Evolutionary conservation across 2,113 vertebrate genomes (phyloP), one percentile per base, ranked within the genome.

Genomic region (Nothobranchius kuhntae): DNA sequence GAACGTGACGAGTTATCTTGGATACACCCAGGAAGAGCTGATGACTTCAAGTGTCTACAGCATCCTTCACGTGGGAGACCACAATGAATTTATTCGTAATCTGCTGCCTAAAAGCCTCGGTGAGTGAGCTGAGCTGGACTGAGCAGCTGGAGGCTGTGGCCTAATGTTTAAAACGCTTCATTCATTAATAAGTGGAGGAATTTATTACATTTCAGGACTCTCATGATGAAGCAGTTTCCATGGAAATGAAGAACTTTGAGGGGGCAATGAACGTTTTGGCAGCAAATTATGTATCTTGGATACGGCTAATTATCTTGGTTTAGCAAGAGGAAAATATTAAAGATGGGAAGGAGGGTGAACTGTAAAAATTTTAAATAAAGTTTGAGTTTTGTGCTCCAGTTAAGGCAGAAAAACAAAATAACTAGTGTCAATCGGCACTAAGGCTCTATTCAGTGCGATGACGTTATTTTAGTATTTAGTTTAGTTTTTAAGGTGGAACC

Each of bases 11-110:
- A 85, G 93, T 79, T 98, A 97, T 89, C 93, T 98, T 70, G 96
- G 96, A 47, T 98, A 98, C 74, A 90, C 91, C 76, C 96, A 98
- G 88, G 95, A 97, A 81, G 97, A 98, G 91, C 93, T 98, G 67
- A 98, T 98, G 95, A 95, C 95, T 77, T 96, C 95, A 40, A 98
- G 97, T 1, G 95, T 98, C 64, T 98, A 98, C 93, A 98, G 95
- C 93, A 95, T 98, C 89, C 93, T 98, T 54, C 97, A 98, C 0
- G 95, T 98, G 58, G 97, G 96, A 35, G 96, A 98, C 85, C 97
- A 98, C 58, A 95, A 96, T 0, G 95, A 98, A 72, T 98, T 98
- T 74, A 95, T 98, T 67, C 94, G 95, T 70, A 98, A 95, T 76
- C 91, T 98, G 63, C 93, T 98, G 52, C 97, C 97, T 11, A 97